phyloP scores from a whole-genome alignment of 2,888 invertebrate species.

The Crepidodera aurea region DNA sequence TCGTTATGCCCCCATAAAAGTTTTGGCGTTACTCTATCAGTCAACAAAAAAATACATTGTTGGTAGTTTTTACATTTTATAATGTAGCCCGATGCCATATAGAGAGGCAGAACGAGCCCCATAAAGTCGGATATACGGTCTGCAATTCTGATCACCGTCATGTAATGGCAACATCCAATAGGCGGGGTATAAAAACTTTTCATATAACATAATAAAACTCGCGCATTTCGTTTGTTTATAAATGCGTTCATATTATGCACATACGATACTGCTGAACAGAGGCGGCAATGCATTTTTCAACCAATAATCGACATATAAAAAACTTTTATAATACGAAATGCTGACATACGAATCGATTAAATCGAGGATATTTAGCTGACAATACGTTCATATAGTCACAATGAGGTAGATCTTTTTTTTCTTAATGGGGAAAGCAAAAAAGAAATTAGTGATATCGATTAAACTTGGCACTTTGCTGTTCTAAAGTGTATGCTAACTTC shows the following conservation, averaged over 20 bases:
- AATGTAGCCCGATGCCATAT: constrained; percentile 57
- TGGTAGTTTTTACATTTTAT: constrained; percentile 60
- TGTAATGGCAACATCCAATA: constrained; percentile 60
- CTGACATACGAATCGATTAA: neutral
- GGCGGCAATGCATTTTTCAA: neutral
- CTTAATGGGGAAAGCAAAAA: no score
- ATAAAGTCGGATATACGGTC: constrained; percentile 56
- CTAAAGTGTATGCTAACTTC: no score
- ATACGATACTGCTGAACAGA: neutral
- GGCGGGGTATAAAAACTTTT: constrained; percentile 59
- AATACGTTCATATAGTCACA: no score
- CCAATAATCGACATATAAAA: constrained; percentile 2
- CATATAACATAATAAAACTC: constrained; percentile 56
- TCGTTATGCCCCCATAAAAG: constrained; percentile 56
- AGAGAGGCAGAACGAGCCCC: constrained; percentile 56
- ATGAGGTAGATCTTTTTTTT: no score
- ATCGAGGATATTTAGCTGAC: no score
- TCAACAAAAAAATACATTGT: constrained; percentile 58
- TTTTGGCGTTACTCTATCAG: constrained; percentile 52
- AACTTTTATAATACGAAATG: neutral
- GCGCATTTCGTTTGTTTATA: constrained; percentile 38
- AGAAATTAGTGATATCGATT: no score
- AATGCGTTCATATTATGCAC: constrained; percentile 9
- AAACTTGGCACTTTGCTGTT: no score
- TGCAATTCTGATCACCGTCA: constrained; percentile 59